Evolutionary conservation across 2,888 invertebrate genomes (phyloP), one percentile per base, ranked within the genome.

Genomic region (Nemoura dubitans): DNA sequence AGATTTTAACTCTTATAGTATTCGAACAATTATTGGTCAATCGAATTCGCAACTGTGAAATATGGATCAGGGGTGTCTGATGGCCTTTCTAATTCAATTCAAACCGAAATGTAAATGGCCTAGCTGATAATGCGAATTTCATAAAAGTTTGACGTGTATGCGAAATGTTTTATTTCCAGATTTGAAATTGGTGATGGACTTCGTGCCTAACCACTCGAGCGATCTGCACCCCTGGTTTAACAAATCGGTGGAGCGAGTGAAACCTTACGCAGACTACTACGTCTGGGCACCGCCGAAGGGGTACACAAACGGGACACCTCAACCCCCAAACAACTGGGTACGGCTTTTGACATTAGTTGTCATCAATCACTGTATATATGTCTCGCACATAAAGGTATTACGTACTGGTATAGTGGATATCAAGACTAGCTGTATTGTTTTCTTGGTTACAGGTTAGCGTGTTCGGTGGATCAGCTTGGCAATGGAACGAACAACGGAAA

Each of bases 301-400:
- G 0, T 91, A 91, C 59, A 84, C 82, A 27, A 28, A 76, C 10
- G 90, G 90, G 0, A 90, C 89, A 82, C 89, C 89, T 30, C 89
- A 92, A 0, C 93, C 93, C 1, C 93, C 93, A 80, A 93, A 93
- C 16, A 93, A 93, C 89, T 94, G 93, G 93, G 93, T 93, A 88
- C n/a, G n/a, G n/a, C n/a, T n/a, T n/a, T n/a, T n/a, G n/a, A n/a
- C n/a, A n/a, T n/a, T n/a, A n/a, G n/a, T n/a, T n/a, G n/a, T n/a
- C n/a, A n/a, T n/a, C n/a, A n/a, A n/a, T n/a, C n/a, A n/a, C n/a
- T n/a, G n/a, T n/a, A n/a, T n/a, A n/a, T n/a, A n/a, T n/a, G n/a
- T n/a, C n/a, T n/a, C n/a, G n/a, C n/a, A n/a, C n/a, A n/a, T n/a
- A n/a, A n/a, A n/a, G n/a, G n/a, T n/a, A n/a, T n/a, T n/a, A n/a